Percentiles rank a stretch among this genome's conserved stretches.
Conservation (phyloP, 2,113 vertebrate genomes). For the Anas platyrhynchos region DNA sequence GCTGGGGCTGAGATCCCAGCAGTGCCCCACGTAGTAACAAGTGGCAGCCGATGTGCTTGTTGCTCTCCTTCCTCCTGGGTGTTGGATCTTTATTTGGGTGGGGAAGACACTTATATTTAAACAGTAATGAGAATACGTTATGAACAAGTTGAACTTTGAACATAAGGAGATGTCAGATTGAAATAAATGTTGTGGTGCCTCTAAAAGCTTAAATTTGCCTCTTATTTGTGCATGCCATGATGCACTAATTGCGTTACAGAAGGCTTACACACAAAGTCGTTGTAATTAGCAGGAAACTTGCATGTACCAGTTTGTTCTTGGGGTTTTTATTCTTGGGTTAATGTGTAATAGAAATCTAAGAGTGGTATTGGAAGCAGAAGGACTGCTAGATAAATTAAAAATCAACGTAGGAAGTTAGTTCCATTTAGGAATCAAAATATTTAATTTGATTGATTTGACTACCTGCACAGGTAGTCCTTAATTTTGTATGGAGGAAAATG, state of each 20-base stretch:
- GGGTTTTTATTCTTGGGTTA: not conserved
- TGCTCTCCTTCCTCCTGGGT: not conserved
- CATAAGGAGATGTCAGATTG: not conserved
- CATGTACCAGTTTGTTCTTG: not conserved
- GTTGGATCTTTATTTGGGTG: not conserved
- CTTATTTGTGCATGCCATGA: not conserved
- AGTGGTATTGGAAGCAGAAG: not conserved
- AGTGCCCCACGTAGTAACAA: fast-evolving
- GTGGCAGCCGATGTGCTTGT: fast-evolving
- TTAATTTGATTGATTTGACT: not conserved
- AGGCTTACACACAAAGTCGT: not conserved
- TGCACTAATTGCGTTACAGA: not conserved
- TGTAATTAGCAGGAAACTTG: not conserved
- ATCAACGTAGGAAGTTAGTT: fast-evolving
- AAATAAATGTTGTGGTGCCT: not conserved
- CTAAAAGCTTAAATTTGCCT: not conserved
- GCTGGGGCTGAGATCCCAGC: not conserved
- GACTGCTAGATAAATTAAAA: not conserved
- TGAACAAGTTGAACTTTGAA: not conserved
- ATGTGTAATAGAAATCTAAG: not conserved
- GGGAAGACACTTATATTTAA: not conserved
- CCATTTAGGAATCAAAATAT: not conserved
- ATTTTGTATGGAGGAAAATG: not conserved
- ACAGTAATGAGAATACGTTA: not conserved
- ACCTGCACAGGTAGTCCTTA: not conserved